Conservation (phyloP, 2,888 invertebrate genomes). For the Tolmerus cingulatus region DNA sequence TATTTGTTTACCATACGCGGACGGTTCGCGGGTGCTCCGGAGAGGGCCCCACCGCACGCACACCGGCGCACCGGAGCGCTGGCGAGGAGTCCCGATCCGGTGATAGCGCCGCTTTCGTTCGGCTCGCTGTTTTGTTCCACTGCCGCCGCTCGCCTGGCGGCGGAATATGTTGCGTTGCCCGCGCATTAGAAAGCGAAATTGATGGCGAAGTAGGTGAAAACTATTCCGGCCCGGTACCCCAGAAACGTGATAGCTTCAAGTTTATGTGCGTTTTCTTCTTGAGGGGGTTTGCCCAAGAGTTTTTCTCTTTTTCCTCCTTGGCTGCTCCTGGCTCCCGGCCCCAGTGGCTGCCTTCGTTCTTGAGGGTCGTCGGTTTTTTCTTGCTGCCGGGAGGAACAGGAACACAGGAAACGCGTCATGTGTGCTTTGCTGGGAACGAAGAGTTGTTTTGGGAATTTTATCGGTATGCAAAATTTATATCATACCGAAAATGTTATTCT, state of each 20-base stretch:
- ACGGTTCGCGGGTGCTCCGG: background rate
- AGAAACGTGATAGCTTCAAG: conserved; percentile 23
- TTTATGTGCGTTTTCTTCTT: conserved; percentile 5
- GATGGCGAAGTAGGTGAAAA: conserved; percentile 25
- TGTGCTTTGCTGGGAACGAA: background rate
- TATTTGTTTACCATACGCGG: conserved; percentile 12
- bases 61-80: background rate
- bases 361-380: background rate
- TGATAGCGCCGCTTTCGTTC: background rate
- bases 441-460: background rate
- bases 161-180: background rate
- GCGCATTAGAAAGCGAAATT: conserved; percentile 40
- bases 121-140: background rate
- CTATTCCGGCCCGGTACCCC: conserved; percentile 35
- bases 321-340: background rate
- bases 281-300: background rate
- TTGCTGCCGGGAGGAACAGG: background rate
- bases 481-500: too few species aligned
- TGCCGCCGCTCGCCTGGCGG: background rate
- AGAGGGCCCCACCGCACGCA: background rate
- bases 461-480: background rate
- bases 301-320: background rate
- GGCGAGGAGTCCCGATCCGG: background rate
- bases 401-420: background rate
- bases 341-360: background rate